Conservation (phyloP, 2,113 vertebrate species). For the Pterocles gutturalis region DNA sequence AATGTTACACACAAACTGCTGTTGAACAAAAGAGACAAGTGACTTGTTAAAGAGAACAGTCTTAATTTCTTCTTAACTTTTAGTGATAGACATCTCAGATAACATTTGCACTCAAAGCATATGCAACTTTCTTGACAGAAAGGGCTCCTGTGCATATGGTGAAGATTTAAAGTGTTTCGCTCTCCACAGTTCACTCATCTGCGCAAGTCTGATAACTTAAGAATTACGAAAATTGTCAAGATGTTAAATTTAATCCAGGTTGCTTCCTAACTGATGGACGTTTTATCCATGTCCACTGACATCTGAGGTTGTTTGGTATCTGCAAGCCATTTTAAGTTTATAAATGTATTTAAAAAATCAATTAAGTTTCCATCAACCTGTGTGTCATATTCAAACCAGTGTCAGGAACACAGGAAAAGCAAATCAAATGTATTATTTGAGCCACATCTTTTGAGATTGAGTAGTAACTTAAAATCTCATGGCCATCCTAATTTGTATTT, state of each 20-base stretch:
- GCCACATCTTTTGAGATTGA: background rate
- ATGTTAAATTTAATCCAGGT: background rate
- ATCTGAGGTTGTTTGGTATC: background rate
- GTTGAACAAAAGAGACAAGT: background rate
- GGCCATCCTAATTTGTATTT: background rate
- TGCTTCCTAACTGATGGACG: background rate
- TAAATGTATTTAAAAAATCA: background rate
- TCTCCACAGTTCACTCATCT: background rate
- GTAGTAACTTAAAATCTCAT: background rate
- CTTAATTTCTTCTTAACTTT: background rate
- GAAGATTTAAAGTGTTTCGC: background rate
- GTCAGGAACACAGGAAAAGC: background rate
- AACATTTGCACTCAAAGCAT: background rate
- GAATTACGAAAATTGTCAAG: background rate
- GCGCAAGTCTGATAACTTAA: background rate
- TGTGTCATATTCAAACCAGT: background rate
- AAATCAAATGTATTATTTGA: background rate
- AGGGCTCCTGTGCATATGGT: background rate
- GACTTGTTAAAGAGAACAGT: background rate
- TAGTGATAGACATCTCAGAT: background rate
- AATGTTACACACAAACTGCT: background rate
- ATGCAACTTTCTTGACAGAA: background rate
- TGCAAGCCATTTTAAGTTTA: background rate
- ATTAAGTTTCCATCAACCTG: background rate
- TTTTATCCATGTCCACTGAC: background rate